phyloP scores from a whole-genome alignment of 2,797 vertebrate genomes.

The Syngnathus rostellatus region DNA sequence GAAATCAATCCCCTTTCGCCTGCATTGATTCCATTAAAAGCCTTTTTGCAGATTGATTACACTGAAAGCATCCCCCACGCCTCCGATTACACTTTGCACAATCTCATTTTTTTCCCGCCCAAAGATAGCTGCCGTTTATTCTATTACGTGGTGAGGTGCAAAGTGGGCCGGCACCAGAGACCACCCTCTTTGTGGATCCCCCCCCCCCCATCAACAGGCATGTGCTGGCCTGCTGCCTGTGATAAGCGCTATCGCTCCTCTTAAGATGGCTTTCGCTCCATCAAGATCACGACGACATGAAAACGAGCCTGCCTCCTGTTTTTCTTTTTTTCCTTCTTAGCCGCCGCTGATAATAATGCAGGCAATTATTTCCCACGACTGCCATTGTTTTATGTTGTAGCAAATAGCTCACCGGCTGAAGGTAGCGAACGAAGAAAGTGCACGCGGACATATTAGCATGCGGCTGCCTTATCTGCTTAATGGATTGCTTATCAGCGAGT shows the following conservation, averaged over 20 bases:
- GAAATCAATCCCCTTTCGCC: constrained; percentile 66
- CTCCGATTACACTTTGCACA: constrained; percentile 57
- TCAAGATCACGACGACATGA: constrained; percentile 7
- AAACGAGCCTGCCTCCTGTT: constrained; percentile 20
- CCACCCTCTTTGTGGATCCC: background rate
- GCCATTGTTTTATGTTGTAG: constrained; percentile 19
- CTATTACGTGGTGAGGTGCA: constrained; percentile 59
- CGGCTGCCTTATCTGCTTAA: constrained; percentile 53
- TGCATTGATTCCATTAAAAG: constrained; percentile 75
- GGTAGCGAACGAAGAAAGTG: constrained; percentile 41
- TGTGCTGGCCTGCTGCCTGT: constrained; percentile 34
- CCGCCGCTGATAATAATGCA: constrained; percentile 1
- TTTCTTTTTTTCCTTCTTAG: background rate
- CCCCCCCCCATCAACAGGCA: constrained; percentile 1
- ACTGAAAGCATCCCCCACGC: constrained; percentile 59
- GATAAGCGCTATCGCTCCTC: constrained; percentile 54
- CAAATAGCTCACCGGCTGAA: constrained; percentile 6
- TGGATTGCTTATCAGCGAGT: constrained; percentile 62
- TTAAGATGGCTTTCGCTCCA: constrained; percentile 30
- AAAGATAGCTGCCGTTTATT: constrained; percentile 61
- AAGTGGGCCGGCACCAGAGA: constrained; percentile 37
- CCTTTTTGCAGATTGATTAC: constrained; percentile 75
- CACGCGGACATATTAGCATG: constrained; percentile 44
- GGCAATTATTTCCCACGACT: background rate
- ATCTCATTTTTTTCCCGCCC: constrained; percentile 56